Evolutionary conservation across 2,797 vertebrate species (phyloP).

Genomic region (Mus minutoides): DNA sequence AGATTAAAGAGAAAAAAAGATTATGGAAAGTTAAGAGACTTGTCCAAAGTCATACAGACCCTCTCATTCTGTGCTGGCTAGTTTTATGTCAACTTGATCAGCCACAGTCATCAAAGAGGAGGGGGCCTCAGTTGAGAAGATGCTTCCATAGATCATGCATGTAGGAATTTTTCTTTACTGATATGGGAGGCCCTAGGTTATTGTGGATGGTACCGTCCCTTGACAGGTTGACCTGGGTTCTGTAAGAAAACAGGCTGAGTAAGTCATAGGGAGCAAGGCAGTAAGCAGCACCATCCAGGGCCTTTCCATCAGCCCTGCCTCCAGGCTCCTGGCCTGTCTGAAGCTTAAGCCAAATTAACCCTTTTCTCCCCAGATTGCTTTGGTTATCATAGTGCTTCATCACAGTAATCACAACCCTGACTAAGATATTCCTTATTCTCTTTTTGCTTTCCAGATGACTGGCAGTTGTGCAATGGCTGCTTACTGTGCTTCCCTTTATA

Average conservation of each 20-base stretch:
- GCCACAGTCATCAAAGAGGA: neutral
- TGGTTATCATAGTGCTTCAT: neutral
- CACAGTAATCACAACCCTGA: neutral
- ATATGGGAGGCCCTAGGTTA: neutral
- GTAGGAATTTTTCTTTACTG: neutral
- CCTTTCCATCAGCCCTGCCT: neutral
- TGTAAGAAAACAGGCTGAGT: neutral
- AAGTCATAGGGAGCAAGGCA: neutral
- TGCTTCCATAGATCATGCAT: neutral
- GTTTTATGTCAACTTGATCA: neutral
- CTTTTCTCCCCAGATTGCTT: neutral
- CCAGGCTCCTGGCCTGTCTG: neutral
- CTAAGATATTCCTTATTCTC: neutral
- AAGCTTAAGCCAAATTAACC: neutral
- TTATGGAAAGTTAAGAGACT: conserved; percentile 27
- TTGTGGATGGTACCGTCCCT: neutral
- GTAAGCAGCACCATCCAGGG: neutral
- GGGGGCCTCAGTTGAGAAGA: too few species aligned
- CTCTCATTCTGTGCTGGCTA: neutral
- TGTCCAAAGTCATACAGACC: neutral
- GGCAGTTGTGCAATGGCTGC: neutral
- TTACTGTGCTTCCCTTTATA: neutral
- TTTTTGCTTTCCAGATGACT: neutral
- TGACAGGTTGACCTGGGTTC: neutral
- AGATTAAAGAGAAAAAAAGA: conserved; percentile 4